A percentile compares a stretch with the other conserved stretches of the same genome.
Conservation (phyloP, 2,888 invertebrate genomes). For the Cecidostiba fungosa region DNA sequence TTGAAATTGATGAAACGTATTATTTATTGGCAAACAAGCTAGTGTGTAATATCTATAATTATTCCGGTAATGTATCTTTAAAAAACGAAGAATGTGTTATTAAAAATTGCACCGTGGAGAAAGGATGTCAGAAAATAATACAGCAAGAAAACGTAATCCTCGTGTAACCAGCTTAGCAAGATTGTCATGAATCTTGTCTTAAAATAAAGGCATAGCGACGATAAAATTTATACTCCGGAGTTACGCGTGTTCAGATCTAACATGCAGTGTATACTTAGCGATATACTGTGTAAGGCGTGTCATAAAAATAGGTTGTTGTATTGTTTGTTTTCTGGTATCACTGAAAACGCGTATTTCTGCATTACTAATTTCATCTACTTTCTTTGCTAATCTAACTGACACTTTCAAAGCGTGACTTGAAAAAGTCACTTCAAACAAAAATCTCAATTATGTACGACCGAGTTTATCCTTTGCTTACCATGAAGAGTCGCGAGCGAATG, state of each 20-base stretch:
- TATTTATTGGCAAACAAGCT: too few species aligned
- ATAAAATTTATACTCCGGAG: slow-evolving; percentile 14
- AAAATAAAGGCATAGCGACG: slow-evolving; percentile 2
- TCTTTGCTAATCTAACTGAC: background rate
- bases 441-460: background rate
- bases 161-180: background rate
- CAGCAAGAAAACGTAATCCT: slow-evolving; percentile 28
- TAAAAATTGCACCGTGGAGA: background rate
- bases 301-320: slow-evolving; percentile 6
- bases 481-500: slow-evolving; percentile 91
- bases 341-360: background rate
- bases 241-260: slow-evolving; percentile 26
- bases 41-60: background rate
- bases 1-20: too few species aligned
- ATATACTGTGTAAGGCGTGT: background rate
- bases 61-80: background rate
- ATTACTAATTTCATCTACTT: background rate
- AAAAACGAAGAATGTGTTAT: background rate
- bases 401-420: background rate
- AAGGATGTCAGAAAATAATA: slow-evolving; percentile 6
- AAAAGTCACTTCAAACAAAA: background rate
- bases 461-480: slow-evolving; percentile 82
- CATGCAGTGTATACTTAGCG: background rate
- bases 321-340: background rate
- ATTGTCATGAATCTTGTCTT: slow-evolving; percentile 17